These are phyloP conservation scores for Pyrrhosoma nymphula DNA, from an alignment of 2,888 invertebrate genomes.

Conservation along the genomic window DNA sequence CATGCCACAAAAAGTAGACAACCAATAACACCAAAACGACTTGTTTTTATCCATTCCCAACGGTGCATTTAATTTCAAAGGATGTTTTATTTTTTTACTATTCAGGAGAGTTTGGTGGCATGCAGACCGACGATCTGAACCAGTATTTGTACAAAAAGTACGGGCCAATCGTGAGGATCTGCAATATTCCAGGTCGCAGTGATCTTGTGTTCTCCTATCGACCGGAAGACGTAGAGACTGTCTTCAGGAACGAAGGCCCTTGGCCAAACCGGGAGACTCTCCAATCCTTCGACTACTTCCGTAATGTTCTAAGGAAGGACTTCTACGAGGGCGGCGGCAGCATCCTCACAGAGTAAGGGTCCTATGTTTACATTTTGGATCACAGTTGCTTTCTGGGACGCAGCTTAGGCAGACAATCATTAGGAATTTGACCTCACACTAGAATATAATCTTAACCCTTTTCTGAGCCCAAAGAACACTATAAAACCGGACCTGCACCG, in stretches of 20 bases:
- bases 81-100: too few relatives aligned
- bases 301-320: slow-evolving; percentile 76
- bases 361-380: too few relatives aligned
- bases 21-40: too few relatives aligned
- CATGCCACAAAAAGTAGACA: too few relatives aligned
- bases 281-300: slow-evolving; percentile 77
- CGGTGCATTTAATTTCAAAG: too few relatives aligned
- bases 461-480: too few relatives aligned
- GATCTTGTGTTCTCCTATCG: slow-evolving; percentile 78
- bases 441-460: too few relatives aligned
- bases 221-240: slow-evolving; percentile 78
- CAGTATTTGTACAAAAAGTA: slow-evolving; percentile 74
- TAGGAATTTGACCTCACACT: too few relatives aligned
- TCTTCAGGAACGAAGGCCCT: slow-evolving; percentile 78
- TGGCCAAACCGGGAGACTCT: slow-evolving; percentile 78
- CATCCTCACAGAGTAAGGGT: slow-evolving; percentile 57
- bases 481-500: too few relatives aligned
- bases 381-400: too few relatives aligned
- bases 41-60: too few relatives aligned
- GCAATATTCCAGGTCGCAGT: slow-evolving; percentile 76
- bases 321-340: slow-evolving; percentile 77
- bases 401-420: too few relatives aligned
- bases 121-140: not conserved
- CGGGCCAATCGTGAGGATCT: slow-evolving; percentile 78
- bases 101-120: slow-evolving; percentile 11